phyloP scores from a whole-genome alignment of 2,888 invertebrate genomes.

The Andrena dorsata region DNA sequence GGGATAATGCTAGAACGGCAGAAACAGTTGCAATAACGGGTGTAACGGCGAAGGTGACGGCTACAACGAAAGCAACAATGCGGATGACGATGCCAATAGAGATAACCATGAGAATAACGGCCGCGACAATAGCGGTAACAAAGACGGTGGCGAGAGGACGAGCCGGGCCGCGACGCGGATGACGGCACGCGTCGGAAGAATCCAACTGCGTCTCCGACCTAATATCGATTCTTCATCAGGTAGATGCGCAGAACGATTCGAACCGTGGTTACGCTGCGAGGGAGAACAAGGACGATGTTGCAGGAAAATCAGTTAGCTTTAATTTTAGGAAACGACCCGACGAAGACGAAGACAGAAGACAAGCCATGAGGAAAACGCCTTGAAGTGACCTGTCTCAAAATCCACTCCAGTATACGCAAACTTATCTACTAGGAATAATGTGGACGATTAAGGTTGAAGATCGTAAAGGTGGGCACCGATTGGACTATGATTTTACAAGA shows the following conservation, averaged over 20 bases:
- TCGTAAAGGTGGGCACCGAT: too few relatives aligned
- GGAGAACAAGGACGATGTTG: not conserved
- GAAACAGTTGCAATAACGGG: constrained; percentile 3
- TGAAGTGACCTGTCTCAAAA: constrained; percentile 25
- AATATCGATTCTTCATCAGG: constrained; percentile 34
- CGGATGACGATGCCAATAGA: constrained; percentile 23
- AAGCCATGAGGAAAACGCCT: not conserved
- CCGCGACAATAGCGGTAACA: constrained; percentile 30
- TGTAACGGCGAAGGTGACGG: constrained; percentile 17
- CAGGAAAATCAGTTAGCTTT: not conserved
- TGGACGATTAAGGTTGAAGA: constrained; percentile 12
- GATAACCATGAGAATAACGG: constrained; percentile 28
- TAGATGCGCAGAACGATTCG: not conserved
- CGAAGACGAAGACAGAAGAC: not conserved
- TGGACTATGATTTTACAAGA: too few relatives aligned
- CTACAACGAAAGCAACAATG: constrained; percentile 26
- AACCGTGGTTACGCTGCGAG: not conserved
- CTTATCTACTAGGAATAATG: constrained; percentile 22
- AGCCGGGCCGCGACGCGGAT: not conserved
- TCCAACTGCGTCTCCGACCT: constrained; percentile 4
- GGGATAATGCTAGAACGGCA: not conserved
- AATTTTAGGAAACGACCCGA: too few relatives aligned
- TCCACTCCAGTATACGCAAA: constrained; percentile 36
- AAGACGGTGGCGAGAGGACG: constrained; percentile 17
- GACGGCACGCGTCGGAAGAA: constrained; percentile 21